Percentiles rank a stretch among this genome's conserved stretches.
phyloP scores from a whole-genome alignment of 2,797 vertebrate genomes.

The Brachyrhaphis roseni region DNA sequence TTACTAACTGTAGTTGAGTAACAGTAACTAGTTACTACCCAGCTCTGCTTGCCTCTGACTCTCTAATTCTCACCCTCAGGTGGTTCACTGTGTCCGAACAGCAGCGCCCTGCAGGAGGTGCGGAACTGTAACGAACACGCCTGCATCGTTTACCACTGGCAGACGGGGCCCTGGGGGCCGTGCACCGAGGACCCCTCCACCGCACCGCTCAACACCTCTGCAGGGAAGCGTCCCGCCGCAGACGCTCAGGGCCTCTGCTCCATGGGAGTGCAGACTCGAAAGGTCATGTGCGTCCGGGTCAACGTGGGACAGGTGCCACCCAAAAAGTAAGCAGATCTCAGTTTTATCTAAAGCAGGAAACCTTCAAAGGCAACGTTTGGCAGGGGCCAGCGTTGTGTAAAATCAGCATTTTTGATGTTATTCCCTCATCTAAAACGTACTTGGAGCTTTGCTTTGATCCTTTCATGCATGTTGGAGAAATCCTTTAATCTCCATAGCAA shows the following conservation, averaged over 20 bases:
- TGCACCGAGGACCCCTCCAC: constrained; percentile 91
- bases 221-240: constrained; percentile 72
- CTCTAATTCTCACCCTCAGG: constrained; percentile 72
- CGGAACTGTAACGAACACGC: constrained; percentile 95
- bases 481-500: no score
- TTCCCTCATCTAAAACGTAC: no score
- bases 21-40: no score
- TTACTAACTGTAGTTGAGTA: no score
- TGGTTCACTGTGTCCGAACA: constrained; percentile 89
- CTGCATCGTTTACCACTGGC: constrained; percentile 97
- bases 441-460: no score
- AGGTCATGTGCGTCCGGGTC: constrained; percentile 97
- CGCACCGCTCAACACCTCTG: constrained; percentile 84
- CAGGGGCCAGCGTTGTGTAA: not conserved
- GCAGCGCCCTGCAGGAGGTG: constrained; percentile 88
- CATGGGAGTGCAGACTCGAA: constrained; percentile 93
- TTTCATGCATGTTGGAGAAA: no score
- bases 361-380: not conserved
- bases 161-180: constrained; percentile 91
- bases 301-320: constrained; percentile 98
- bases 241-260: constrained; percentile 84
- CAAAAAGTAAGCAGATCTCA: constrained; percentile 89
- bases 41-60: not conserved
- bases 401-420: no score
- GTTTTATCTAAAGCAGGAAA: not conserved